phyloP scores from a whole-genome alignment of 1,140 invertebrate species.

The Rhagoletis zephyria region DNA sequence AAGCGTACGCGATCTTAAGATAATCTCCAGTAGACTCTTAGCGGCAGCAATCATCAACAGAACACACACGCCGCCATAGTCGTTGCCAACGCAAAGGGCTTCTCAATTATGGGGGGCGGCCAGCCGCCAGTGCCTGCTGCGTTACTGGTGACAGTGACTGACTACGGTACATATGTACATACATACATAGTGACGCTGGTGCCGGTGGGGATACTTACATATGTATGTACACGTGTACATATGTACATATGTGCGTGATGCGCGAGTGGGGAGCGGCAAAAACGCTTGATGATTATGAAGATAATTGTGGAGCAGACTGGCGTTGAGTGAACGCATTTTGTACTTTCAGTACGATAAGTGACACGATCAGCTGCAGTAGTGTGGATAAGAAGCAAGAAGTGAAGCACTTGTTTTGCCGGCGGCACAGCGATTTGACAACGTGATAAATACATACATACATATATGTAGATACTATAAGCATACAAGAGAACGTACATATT shows the following conservation, averaged over 20 bases:
- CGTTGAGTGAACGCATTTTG: constrained; percentile 40
- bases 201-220: not conserved
- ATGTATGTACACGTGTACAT: not conserved
- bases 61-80: not conserved
- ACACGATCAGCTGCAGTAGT: constrained; percentile 48
- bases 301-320: constrained; percentile 46
- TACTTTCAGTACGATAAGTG: constrained; percentile 51
- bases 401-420: not conserved
- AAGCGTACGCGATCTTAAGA: not conserved
- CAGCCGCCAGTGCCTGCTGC: not conserved
- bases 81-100: not conserved
- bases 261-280: not conserved
- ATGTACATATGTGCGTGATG: not conserved
- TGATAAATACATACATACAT: not conserved
- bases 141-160: not conserved
- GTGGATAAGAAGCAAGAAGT: constrained; percentile 48
- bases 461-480: not conserved
- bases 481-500: not conserved
- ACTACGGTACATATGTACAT: no score
- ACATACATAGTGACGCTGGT: not conserved
- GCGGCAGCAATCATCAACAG: not conserved
- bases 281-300: constrained; percentile 36
- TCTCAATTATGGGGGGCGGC: constrained; percentile 24
- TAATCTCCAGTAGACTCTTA: constrained; percentile 16
- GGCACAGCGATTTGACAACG: not conserved